Percentiles rank a stretch among this genome's conserved stretches.
phyloP scores from a whole-genome alignment of 2,888 invertebrate species.

The Cremastobaeus sp. region DNA sequence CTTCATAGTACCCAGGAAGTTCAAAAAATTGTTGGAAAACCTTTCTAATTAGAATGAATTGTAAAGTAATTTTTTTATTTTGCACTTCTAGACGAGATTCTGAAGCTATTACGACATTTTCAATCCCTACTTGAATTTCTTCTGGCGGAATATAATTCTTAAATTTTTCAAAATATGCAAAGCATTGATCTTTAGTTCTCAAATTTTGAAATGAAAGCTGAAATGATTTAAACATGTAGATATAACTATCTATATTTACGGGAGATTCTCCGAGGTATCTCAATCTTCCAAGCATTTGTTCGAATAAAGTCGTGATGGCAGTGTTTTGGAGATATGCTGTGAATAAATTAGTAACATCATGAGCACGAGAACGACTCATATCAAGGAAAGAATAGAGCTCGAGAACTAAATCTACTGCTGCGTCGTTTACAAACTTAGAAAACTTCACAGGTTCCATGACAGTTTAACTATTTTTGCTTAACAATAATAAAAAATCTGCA shows the following conservation, averaged over 20 bases:
- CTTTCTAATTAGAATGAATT: constrained; percentile 29
- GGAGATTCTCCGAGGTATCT: constrained; percentile 9
- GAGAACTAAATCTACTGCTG: constrained; percentile 16
- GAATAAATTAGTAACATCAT: constrained; percentile 32
- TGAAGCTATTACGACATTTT: constrained; percentile 15
- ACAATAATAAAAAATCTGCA: not conserved
- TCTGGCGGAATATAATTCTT: constrained; percentile 24
- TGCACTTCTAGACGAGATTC: constrained; percentile 9
- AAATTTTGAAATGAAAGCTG: constrained; percentile 15
- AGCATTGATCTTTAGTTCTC: constrained; percentile 13
- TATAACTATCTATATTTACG: constrained; percentile 1
- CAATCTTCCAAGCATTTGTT: constrained; percentile 11
- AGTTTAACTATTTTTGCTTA: not conserved
- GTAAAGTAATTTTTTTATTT: constrained; percentile 16
- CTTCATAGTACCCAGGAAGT: constrained; percentile 19
- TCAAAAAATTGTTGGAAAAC: constrained; percentile 47
- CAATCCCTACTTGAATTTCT: constrained; percentile 5
- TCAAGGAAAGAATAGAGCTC: constrained; percentile 32
- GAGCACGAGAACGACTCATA: constrained; percentile 28
- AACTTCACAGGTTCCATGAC: constrained; percentile 37
- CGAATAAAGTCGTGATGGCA: constrained; percentile 22
- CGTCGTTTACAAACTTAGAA: constrained; percentile 3
- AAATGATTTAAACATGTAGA: constrained; percentile 8
- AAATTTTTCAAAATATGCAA: constrained; percentile 19
- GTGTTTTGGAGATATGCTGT: constrained; percentile 25